Evolutionary conservation across 2,888 invertebrate species (phyloP).

Genomic region (Lepidochitona cinerea): DNA sequence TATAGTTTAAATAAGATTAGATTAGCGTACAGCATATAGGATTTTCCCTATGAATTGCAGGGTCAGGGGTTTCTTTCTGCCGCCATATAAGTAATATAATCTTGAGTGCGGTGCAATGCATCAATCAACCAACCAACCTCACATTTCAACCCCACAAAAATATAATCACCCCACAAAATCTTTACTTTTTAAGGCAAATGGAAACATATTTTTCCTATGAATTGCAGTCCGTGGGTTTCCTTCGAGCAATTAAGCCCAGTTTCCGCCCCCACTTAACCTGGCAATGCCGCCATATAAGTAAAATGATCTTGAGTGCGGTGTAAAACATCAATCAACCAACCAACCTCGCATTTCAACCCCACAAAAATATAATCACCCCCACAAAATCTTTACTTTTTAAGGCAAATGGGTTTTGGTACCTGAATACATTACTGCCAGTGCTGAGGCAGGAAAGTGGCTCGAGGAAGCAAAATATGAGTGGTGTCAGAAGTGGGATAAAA

Average conservation of each 20-base stretch:
- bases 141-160: not conserved
- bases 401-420: constrained; percentile 58
- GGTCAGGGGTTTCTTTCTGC: not conserved
- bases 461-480: constrained; percentile 57
- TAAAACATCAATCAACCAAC: not conserved
- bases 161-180: too few species aligned
- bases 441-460: constrained; percentile 42
- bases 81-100: not conserved
- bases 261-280: too few species aligned
- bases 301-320: not conserved
- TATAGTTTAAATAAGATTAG: too few species aligned
- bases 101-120: not conserved
- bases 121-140: not conserved
- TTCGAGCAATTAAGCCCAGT: too few species aligned
- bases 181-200: too few species aligned
- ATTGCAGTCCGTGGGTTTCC: not conserved
- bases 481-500: constrained; percentile 26
- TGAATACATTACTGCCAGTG: constrained; percentile 47
- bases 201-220: too few species aligned
- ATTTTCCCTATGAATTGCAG: too few species aligned
- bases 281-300: not conserved
- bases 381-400: constrained; percentile 9
- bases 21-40: too few species aligned
- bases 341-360: not conserved
- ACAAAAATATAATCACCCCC: too few species aligned